Evolutionary conservation across 2,797 vertebrate genomes (phyloP), one percentile per base, ranked within the genome.

Genomic region (Anabacerthia variegaticeps): DNA sequence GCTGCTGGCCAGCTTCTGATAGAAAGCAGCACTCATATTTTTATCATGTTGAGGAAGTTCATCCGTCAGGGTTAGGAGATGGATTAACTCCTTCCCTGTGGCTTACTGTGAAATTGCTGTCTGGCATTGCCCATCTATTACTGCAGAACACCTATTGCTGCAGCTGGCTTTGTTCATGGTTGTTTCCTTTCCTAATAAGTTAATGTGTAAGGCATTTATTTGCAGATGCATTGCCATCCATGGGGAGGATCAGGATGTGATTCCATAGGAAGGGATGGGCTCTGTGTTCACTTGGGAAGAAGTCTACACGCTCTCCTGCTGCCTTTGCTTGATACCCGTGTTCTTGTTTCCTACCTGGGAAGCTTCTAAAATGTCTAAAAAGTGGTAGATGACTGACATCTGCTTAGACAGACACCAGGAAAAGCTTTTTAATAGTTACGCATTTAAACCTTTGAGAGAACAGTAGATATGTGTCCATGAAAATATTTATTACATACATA

Each of bases 241-340:
- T 24, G 6, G 49, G 24, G 62, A 48, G 28, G 62, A 37, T 39
- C 36, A 19, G 41, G 44, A 17, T n/a, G 37, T n/a, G 69, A 15
- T 32, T 63, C 9, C 28, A 9, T 19, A 12, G 2, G 0, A 3
- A 66, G 79, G 26, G 26, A 1, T 30, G 75, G 28, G 21, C 34
- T 62, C 59, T 77, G 23, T 67, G 58, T 26, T 82, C 2, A 3
- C 14, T 3, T 56, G 28, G 48, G 13, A 19, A 49, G 68, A 19
- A 54, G 36, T 1, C 41, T 26, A 8, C 30, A 14, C 0, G 0
- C 1, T 0, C 2, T 1, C 23, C 65, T 43, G 6, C 28, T 49
- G 4, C 48, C 17, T 2, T 26, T 52, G 36, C 54, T 0, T 1
- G 21, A 7, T 8, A 13, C 14, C 23, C 30, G 9, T 1, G 1